Percentiles rank a stretch among this genome's conserved stretches.
These are phyloP conservation scores for Scaeva pyrastri DNA, from an alignment of 2,888 invertebrate genomes.

Conservation along the genomic window DNA sequence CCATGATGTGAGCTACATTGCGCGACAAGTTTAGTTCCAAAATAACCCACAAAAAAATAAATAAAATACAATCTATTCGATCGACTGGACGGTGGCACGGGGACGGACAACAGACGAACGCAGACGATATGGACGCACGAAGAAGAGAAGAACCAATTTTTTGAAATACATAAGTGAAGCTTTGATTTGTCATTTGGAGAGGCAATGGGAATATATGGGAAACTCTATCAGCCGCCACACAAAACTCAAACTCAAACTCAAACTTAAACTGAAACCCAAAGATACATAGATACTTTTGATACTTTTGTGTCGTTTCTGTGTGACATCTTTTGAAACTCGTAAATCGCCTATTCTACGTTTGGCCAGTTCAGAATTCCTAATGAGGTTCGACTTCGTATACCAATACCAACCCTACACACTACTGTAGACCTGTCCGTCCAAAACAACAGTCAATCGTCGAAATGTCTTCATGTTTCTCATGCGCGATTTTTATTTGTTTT, in stretches of 20 bases:
- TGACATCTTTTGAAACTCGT: slow-evolving; percentile 76
- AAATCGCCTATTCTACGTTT: slow-evolving; percentile 76
- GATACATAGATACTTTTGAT: slow-evolving; percentile 51
- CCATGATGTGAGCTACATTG: slow-evolving; percentile 55
- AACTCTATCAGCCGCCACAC: background rate
- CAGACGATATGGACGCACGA: background rate
- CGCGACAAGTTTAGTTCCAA: slow-evolving; percentile 64
- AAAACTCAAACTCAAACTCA: too few species aligned
- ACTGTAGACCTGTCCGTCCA: slow-evolving; percentile 56
- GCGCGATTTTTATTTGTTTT: slow-evolving; percentile 74
- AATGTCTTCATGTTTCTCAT: slow-evolving; percentile 76
- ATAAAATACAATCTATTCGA: background rate
- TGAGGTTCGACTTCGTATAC: slow-evolving; percentile 47
- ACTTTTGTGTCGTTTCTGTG: slow-evolving; percentile 70
- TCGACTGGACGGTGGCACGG: too few species aligned
- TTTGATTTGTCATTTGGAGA: slow-evolving; percentile 72
- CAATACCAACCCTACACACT: slow-evolving; percentile 28
- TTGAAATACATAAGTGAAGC: slow-evolving; percentile 37
- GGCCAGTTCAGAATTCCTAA: slow-evolving; percentile 74
- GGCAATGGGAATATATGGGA: slow-evolving; percentile 53
- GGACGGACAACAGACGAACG: background rate
- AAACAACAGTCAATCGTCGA: slow-evolving; percentile 71
- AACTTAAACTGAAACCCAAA: too few species aligned
- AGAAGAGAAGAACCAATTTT: slow-evolving; percentile 26
- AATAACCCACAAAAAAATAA: slow-evolving; percentile 20